phyloP scores from a whole-genome alignment of 2,888 invertebrate genomes.

The Ommatoiulus sabulosus region DNA sequence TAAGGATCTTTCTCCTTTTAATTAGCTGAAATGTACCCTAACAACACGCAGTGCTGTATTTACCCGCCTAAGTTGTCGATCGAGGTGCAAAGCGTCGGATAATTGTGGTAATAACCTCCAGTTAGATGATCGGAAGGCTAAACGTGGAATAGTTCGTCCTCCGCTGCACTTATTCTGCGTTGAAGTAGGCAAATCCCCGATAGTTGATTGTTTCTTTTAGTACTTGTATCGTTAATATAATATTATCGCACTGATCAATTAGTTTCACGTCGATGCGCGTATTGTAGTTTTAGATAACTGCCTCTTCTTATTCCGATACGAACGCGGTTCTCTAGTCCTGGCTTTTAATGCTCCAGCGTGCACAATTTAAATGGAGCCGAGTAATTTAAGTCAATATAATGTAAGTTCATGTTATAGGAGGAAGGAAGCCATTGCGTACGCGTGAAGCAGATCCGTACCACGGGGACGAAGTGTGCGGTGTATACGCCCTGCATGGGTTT shows the following conservation, averaged over 20 bases:
- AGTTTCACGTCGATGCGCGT: conserved; percentile 24
- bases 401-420: neutral
- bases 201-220: conserved; percentile 21
- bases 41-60: neutral
- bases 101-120: conserved; percentile 35
- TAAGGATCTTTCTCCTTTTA: conserved; percentile 9
- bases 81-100: conserved; percentile 9
- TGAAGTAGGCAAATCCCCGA: neutral
- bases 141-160: neutral
- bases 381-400: conserved; percentile 18
- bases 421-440: conserved; percentile 4
- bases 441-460: neutral
- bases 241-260: conserved; percentile 36
- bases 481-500: neutral
- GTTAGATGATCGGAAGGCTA: neutral
- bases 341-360: conserved; percentile 31
- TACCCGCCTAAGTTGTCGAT: neutral
- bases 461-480: neutral
- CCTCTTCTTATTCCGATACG: neutral
- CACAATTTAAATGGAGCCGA: conserved; percentile 15
- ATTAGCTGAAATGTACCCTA: conserved; percentile 12
- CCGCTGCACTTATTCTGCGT: neutral
- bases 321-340: neutral
- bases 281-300: conserved; percentile 23
- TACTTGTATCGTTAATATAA: conserved; percentile 24